Percentiles rank a stretch among this genome's conserved stretches.
These are phyloP conservation scores for Brachionus rubens DNA, from an alignment of 1,140 invertebrate genomes.

Conservation along the genomic window DNA sequence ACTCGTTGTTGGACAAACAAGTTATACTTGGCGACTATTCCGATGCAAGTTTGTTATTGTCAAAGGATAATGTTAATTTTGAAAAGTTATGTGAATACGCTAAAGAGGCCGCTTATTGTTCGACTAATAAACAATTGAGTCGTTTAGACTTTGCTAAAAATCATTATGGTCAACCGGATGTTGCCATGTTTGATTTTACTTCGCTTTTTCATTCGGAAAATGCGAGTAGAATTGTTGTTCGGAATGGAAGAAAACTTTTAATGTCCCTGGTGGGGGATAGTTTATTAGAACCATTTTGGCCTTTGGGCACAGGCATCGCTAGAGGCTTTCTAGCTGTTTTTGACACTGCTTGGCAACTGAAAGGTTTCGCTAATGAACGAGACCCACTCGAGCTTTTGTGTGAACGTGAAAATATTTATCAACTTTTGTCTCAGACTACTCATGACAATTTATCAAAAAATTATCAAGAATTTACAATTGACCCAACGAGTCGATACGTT, in stretches of 20 bases:
- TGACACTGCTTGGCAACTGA: conserved; percentile 91
- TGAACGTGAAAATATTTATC: conserved; percentile 89
- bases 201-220: conserved; percentile 97
- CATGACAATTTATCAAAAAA: conserved; percentile 90
- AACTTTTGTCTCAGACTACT: conserved; percentile 84
- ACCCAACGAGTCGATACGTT: conserved; percentile 71
- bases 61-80: conserved; percentile 76
- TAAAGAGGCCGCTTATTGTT: conserved; percentile 88
- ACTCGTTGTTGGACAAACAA: conserved; percentile 81
- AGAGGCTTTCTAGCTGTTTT: conserved; percentile 90
- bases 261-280: conserved; percentile 90
- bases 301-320: conserved; percentile 93
- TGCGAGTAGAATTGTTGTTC: conserved; percentile 73
- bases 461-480: conserved; percentile 78
- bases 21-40: conserved; percentile 73
- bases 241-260: conserved; percentile 73
- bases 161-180: conserved; percentile 93
- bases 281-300: conserved; percentile 94
- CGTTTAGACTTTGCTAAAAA: conserved; percentile 92
- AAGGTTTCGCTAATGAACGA: conserved; percentile 71
- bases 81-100: conserved; percentile 77
- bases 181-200: conserved; percentile 99
- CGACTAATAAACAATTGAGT: conserved; percentile 84
- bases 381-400: conserved; percentile 56
- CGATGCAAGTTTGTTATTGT: neutral